Base-by-base conservation (phyloP, 1,140 invertebrate species). In the Dolichoris vasculosae region DNA sequence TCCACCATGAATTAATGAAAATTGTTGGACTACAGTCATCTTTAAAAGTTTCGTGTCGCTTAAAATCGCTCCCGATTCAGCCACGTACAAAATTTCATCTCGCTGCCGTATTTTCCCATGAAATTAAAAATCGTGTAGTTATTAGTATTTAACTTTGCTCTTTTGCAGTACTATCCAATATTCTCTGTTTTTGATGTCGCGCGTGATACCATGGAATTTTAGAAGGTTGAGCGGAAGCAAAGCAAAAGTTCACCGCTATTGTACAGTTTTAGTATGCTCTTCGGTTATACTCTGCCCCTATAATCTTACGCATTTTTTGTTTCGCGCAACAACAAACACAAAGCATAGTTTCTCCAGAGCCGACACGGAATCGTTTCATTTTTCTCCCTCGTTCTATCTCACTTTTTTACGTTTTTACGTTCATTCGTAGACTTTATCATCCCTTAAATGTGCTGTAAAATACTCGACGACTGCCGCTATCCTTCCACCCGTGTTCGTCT, bases 381-480 rank as follows among this genome's bases (percentile, higher is more conserved):
- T 43, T 43, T 73, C 69, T 73, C 38, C 9, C 38, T 51, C 17
- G 3, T 26, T 48, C 73, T 46, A 32, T 76, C 40, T 76, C 40
- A 32, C 30, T 67, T 35, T 71, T 71, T 38, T 32, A 30, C 38
- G 46, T 81, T 81, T 71, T 71, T 71, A 71, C 40, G 30, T 48
- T 59, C 81, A 40, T 71, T 40, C 48, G 32, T 67, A 11, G 73
- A 73, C 71, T 83, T 76, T 76, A 83, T 75, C 82, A 75, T 83
- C 71, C 71, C 71, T 76, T 83, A 76, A 83, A 83, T 59, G 51
- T 73, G 26, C n/a, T 43, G 55, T 38, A 76, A 76, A 83, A 59
- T n/a, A 83, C 55, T 83, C 82, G 71, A 46, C 48, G n/a, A 23
- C 67, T 17, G 32, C 73, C 23, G 71, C 69, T 20, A 77, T 26